Conservation (phyloP, 2,888 invertebrate genomes). For the Crematogaster levior region DNA sequence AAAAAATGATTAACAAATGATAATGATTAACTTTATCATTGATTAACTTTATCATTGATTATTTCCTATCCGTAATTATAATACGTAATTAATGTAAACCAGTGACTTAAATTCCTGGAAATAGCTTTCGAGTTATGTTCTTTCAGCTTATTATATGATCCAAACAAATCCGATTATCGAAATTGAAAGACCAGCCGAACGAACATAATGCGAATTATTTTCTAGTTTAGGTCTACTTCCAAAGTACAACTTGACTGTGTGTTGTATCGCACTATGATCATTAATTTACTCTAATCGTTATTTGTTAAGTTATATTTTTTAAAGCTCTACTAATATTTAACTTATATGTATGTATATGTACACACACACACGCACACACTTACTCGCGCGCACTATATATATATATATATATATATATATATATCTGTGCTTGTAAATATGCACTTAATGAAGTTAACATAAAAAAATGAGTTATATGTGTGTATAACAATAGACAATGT, state of each 20-base stretch:
- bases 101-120: conserved; percentile 65
- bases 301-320: conserved; percentile 75
- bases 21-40: neutral
- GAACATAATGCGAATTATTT: conserved; percentile 69
- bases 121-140: conserved; percentile 72
- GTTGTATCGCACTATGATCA: conserved; percentile 72
- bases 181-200: neutral
- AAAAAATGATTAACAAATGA: neutral
- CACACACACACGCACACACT: too few relatives aligned
- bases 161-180: neutral
- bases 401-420: too few relatives aligned
- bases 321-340: conserved; percentile 74
- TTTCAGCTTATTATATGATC: neutral
- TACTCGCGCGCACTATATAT: too few relatives aligned
- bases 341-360: too few relatives aligned
- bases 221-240: conserved; percentile 63
- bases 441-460: neutral
- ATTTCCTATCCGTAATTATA: too few relatives aligned
- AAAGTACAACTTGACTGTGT: conserved; percentile 70
- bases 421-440: conserved; percentile 29
- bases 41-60: too few relatives aligned
- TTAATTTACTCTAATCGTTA: conserved; percentile 71
- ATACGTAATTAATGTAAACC: conserved; percentile 61
- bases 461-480: neutral
- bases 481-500: neutral